phyloP scores from a whole-genome alignment of 2,113 vertebrate species.

The Megaptera novaeangliae region DNA sequence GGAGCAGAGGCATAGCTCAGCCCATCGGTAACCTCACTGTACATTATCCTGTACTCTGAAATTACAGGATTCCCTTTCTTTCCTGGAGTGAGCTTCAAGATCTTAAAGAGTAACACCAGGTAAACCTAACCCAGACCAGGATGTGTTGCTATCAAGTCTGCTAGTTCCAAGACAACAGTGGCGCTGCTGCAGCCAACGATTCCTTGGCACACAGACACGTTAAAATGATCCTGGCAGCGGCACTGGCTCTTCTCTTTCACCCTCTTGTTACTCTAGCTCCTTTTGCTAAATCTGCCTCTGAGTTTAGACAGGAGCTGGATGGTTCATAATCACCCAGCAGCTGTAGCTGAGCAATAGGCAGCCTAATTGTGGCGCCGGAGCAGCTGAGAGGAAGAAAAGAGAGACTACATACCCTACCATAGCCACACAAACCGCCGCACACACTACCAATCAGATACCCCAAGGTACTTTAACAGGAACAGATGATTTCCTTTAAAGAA shows the following conservation, averaged over 20 bases:
- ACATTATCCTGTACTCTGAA: neutral
- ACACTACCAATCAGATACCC: neutral
- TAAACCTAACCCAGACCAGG: constrained; percentile 4
- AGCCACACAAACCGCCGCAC: neutral
- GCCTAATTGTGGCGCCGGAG: constrained; percentile 69
- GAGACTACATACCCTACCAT: constrained; percentile 6
- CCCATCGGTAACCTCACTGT: neutral
- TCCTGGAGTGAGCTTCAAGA: neutral
- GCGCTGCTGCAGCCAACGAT: neutral
- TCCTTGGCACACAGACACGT: constrained; percentile 36
- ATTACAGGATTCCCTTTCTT: neutral
- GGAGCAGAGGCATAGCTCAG: neutral
- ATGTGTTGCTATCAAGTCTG: neutral
- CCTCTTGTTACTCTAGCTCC: constrained; percentile 62
- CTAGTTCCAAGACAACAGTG: constrained; percentile 37
- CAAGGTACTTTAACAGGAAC: neutral
- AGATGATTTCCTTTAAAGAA: constrained; percentile 34
- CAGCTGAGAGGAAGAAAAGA: constrained; percentile 63
- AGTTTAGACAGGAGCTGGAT: constrained; percentile 68
- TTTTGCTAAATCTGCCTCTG: constrained; percentile 70
- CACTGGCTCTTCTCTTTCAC: constrained; percentile 17
- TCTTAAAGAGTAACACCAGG: neutral
- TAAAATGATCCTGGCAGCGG: constrained; percentile 51
- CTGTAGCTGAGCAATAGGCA: constrained; percentile 69
- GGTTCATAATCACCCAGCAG: constrained; percentile 70